Evolutionary conservation across 2,888 invertebrate species (phyloP).

Genomic region (Hermaeophaga mercurialis): DNA sequence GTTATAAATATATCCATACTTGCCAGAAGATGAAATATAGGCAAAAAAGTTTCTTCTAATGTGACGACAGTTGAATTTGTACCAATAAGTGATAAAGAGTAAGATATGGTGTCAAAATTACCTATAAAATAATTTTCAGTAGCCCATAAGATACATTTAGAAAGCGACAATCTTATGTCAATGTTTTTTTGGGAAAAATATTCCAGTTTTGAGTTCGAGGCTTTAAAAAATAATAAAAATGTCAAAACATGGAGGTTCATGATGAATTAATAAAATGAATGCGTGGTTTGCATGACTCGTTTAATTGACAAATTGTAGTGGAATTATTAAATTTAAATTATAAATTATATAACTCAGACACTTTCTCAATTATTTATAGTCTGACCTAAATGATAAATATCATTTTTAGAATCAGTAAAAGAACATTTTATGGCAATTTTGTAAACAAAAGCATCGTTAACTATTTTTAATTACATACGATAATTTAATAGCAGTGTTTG

Average conservation of each 20-base stretch:
- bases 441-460: too few species aligned
- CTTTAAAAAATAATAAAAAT: conserved; percentile 3
- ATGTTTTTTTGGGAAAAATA: conserved; percentile 3
- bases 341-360: too few species aligned
- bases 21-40: not conserved
- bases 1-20: conserved; percentile 9
- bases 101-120: conserved; percentile 13
- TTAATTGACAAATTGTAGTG: too few species aligned
- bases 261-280: too few species aligned
- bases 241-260: not conserved
- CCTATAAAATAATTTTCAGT: conserved; percentile 14
- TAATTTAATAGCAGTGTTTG: too few species aligned
- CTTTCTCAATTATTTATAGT: too few species aligned
- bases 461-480: too few species aligned
- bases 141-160: conserved; percentile 24
- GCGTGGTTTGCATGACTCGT: too few species aligned
- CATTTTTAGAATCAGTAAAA: too few species aligned
- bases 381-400: too few species aligned
- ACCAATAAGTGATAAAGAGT: conserved; percentile 16
- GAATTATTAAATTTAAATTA: too few species aligned
- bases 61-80: not conserved
- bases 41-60: conserved; percentile 11
- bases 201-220: conserved; percentile 8
- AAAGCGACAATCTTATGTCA: conserved; percentile 21
- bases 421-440: too few species aligned